phyloP scores from a whole-genome alignment of 2,888 invertebrate species.

The Buathra laborator region DNA sequence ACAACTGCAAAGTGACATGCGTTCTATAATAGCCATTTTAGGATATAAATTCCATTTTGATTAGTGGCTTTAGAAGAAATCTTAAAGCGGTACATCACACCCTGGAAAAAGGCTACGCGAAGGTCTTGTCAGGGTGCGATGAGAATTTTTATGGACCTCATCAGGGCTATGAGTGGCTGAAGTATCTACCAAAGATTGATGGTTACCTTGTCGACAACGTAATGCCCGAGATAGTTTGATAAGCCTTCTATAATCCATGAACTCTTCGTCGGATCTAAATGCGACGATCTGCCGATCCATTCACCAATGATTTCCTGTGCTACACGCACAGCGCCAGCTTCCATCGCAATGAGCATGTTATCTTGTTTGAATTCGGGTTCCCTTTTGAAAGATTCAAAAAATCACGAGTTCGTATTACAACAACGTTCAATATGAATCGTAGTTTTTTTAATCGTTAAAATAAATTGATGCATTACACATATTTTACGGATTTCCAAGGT shows the following conservation, averaged over 20 bases:
- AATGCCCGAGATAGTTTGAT: constrained; percentile 85
- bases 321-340: constrained; percentile 74
- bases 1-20: constrained; percentile 35
- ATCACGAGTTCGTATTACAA: too few species aligned
- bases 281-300: constrained; percentile 82
- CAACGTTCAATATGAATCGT: background rate
- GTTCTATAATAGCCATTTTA: too few species aligned
- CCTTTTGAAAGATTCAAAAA: constrained; percentile 3
- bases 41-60: too few species aligned
- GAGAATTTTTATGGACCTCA: too few species aligned
- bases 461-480: constrained; percentile 85
- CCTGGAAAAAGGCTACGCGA: too few species aligned
- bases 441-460: background rate
- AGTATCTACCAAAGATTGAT: too few species aligned
- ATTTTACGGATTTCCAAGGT: constrained; percentile 98
- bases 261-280: constrained; percentile 77
- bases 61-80: too few species aligned
- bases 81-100: too few species aligned
- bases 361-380: too few species aligned
- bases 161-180: too few species aligned
- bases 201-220: constrained; percentile 77
- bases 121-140: too few species aligned
- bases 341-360: constrained; percentile 43
- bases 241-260: constrained; percentile 84
- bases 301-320: constrained; percentile 86